phyloP scores from a whole-genome alignment of 2,797 vertebrate genomes.

The Xyrichtys novacula region DNA sequence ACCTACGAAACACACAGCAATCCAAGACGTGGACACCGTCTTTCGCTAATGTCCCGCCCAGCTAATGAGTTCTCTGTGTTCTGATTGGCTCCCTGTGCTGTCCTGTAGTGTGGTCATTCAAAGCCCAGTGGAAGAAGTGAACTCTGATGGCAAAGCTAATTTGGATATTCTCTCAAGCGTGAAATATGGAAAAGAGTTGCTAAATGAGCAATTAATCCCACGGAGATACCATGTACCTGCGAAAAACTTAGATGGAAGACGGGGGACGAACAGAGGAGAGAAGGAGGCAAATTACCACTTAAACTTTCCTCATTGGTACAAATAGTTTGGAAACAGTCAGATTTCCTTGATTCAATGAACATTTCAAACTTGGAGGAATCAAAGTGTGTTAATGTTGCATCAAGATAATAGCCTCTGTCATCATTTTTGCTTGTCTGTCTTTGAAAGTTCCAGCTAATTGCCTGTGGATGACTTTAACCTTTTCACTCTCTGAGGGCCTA shows the following conservation, averaged over 20 bases:
- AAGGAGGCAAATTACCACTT: constrained; percentile 53
- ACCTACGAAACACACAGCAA: constrained; percentile 37
- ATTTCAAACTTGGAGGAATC: constrained; percentile 17
- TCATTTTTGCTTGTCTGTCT: constrained; percentile 54
- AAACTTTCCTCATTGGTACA: constrained; percentile 44
- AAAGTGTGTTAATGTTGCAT: constrained; percentile 25
- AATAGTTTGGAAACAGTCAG: constrained; percentile 23
- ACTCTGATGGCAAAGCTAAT: constrained; percentile 83
- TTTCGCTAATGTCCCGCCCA: constrained; percentile 52
- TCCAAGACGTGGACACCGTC: constrained; percentile 40
- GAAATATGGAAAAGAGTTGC: constrained; percentile 83
- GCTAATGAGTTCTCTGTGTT: constrained; percentile 35
- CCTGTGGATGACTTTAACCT: constrained; percentile 64
- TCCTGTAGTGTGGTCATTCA: constrained; percentile 73
- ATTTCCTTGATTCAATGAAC: constrained; percentile 11
- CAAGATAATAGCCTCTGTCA: constrained; percentile 24
- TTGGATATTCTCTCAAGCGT: constrained; percentile 81
- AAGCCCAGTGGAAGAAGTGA: constrained; percentile 73
- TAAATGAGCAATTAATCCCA: constrained; percentile 85
- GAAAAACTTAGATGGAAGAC: constrained; percentile 64
- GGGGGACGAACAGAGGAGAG: constrained; percentile 48
- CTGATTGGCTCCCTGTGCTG: constrained; percentile 61
- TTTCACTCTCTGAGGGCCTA: constrained; percentile 64
- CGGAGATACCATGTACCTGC: constrained; percentile 77
- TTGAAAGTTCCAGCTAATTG: constrained; percentile 64